A percentile compares a stretch with the other conserved stretches of the same genome.
phyloP scores from a whole-genome alignment of 2,888 invertebrate species.

The Macrostomum cliftonense region DNA sequence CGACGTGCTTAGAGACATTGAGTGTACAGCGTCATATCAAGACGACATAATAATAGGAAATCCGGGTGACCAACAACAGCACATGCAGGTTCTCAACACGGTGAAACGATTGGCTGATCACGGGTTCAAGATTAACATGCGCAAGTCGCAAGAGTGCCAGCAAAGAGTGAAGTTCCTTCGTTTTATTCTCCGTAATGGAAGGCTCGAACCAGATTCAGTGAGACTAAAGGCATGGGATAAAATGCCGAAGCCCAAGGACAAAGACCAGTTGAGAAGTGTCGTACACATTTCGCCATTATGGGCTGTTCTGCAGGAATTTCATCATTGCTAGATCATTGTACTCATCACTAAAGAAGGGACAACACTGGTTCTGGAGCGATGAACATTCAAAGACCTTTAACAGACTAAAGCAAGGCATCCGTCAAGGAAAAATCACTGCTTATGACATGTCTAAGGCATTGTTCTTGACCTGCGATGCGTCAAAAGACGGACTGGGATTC shows the following conservation, averaged over 20 bases:
- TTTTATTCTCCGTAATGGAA: slow-evolving; percentile 2
- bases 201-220: slow-evolving; percentile 5
- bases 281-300: too few species aligned
- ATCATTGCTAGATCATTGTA: too few species aligned
- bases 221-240: not conserved
- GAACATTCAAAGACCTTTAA: too few species aligned
- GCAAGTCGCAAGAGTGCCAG: not conserved
- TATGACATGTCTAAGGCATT: too few species aligned
- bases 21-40: slow-evolving; percentile 7
- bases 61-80: slow-evolving; percentile 1
- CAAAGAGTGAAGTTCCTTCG: slow-evolving; percentile 6
- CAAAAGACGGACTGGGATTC: too few species aligned
- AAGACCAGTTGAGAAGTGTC: too few species aligned
- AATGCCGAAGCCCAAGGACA: not conserved
- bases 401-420: too few species aligned
- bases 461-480: too few species aligned
- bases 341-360: too few species aligned
- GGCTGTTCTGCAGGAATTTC: too few species aligned
- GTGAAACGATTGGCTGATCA: slow-evolving; percentile 3
- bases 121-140: slow-evolving; percentile 1
- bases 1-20: slow-evolving; percentile 7
- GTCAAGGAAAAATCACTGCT: too few species aligned
- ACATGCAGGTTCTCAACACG: slow-evolving; percentile 4
- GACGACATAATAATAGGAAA: not conserved
- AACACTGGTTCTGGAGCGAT: too few species aligned